These are phyloP conservation scores for Pelusios castaneus DNA, from an alignment of 2,113 vertebrate species.

Conservation along the genomic window DNA sequence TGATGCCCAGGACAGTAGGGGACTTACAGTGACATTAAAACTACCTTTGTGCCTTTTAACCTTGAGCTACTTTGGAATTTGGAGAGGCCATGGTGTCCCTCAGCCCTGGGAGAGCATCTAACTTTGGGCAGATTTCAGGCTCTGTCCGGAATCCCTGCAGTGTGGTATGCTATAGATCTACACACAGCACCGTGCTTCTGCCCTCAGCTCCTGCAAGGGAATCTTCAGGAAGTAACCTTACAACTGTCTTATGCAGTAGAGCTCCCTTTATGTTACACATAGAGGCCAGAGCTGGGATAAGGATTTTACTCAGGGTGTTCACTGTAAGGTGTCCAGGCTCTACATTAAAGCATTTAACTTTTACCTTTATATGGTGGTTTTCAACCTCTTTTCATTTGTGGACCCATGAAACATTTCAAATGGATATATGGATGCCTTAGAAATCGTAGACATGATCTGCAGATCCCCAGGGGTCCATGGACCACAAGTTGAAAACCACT, in stretches of 20 bases:
- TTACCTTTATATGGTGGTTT: neutral
- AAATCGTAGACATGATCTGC: no score
- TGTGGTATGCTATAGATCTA: neutral
- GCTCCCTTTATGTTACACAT: neutral
- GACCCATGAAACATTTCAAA: neutral
- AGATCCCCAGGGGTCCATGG: neutral
- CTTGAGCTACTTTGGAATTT: neutral
- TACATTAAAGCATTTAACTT: slow-evolving; percentile 11
- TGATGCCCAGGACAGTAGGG: neutral
- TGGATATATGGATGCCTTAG: neutral
- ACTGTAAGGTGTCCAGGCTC: slow-evolving; percentile 9
- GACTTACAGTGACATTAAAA: neutral
- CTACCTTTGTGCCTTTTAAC: neutral
- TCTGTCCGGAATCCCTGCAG: neutral
- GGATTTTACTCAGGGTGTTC: neutral
- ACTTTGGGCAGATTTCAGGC: neutral
- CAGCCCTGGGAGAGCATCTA: neutral
- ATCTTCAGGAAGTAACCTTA: neutral
- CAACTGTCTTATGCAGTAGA: slow-evolving; percentile 12
- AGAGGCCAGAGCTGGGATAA: neutral
- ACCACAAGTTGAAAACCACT: neutral
- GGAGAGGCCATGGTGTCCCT: neutral
- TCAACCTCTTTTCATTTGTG: neutral
- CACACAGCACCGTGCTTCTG: neutral
- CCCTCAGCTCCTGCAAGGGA: neutral